A percentile compares a stretch with the other conserved stretches of the same genome.
phyloP scores from a whole-genome alignment of 2,797 vertebrate genomes.

The Anguilla anguilla region DNA sequence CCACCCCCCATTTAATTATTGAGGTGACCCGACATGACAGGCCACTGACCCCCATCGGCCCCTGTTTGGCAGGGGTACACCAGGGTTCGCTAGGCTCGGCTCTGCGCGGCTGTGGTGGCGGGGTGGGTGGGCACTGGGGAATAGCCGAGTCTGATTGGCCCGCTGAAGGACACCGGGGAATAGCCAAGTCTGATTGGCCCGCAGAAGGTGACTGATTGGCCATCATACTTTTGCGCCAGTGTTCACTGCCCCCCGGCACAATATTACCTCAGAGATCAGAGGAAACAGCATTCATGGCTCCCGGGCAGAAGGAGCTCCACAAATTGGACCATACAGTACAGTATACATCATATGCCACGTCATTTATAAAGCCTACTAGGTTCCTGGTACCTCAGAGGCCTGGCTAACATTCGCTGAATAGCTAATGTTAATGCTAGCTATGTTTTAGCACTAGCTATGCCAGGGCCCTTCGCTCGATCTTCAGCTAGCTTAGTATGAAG shows the following conservation, averaged over 20 bases:
- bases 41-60: conserved; percentile 9
- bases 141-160: background rate
- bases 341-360: background rate
- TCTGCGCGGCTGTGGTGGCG: background rate
- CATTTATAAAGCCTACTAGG: background rate
- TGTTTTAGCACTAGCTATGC: background rate
- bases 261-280: background rate
- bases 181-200: background rate
- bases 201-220: background rate
- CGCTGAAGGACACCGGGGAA: background rate
- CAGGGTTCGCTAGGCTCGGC: background rate
- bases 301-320: background rate
- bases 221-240: background rate
- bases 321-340: background rate
- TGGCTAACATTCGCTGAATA: background rate
- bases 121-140: background rate
- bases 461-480: background rate
- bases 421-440: background rate
- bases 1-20: background rate
- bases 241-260: background rate
- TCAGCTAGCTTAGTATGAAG: background rate
- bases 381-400: background rate
- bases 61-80: background rate
- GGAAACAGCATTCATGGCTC: background rate
- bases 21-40: conserved; percentile 7